Evolutionary conservation across 2,797 vertebrate species (phyloP), one percentile per base, ranked within the genome.

Genomic region (Hyperoplus immaculatus): DNA sequence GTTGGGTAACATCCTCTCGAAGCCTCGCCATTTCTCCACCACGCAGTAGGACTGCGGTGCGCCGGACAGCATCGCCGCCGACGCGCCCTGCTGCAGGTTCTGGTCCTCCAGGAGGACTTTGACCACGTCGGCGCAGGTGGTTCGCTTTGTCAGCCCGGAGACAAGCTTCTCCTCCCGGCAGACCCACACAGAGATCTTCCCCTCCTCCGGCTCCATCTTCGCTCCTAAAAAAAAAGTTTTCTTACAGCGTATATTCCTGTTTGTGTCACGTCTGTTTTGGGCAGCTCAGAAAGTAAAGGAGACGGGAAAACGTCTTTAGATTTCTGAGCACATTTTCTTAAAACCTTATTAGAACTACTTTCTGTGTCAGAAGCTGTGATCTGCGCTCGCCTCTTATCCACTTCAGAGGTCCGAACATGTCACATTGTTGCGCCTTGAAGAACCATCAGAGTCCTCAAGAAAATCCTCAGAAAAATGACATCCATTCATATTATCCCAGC

Each of bases 1-100:
- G 93, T 97, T 97, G 64, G 98, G 98, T 83, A 99, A 84, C 80
- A 93, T 96, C 90, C 98, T 93, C 95, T 99, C 98, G 81, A 97
- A 98, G 67, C 98, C 98, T 39, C 98, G 93, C 98, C 98, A 99
- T 85, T 99, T 99, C 94, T 99, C 98, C 93, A 98, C 97, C 57
- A 99, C 94, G 91, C 97, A 98, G 87, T 99, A 99, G 53, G 96
- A 95, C 73, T 97, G 96, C 5, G 96, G 95, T 13, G 95, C 80
- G 1, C 97, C 96, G 77, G 95, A 94, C 76, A 98, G 92, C 96
- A 97, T 94, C 74, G 93, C 85, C 42, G 94, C 92, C 39, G 94
- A 88, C 59, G 85, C 68, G 84, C 92, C 76, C 77, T 95, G 94
- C 84, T 92, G 93, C 77, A 95, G 88, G 88, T 94, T 94, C 90